These are phyloP conservation scores for Melanophora roralis DNA, from an alignment of 2,888 invertebrate genomes.

Conservation along the genomic window DNA sequence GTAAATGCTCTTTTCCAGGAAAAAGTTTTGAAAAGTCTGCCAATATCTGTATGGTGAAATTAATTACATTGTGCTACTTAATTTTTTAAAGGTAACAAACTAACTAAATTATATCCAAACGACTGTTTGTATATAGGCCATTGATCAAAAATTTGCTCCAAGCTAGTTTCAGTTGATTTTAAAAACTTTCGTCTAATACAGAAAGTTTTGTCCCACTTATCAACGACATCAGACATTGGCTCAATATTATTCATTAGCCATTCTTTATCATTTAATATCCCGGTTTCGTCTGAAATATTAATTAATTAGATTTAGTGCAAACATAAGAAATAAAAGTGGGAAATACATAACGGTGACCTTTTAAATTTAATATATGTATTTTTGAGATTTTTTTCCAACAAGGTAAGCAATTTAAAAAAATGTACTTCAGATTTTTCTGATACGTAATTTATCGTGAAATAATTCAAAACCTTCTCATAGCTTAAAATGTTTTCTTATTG, in stretches of 20 bases:
- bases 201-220: conserved; percentile 7
- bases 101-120: conserved; percentile 1
- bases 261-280: neutral
- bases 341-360: no score
- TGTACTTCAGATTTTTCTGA: neutral
- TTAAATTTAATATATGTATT: no score
- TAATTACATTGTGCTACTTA: neutral
- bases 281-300: neutral
- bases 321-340: neutral
- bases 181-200: neutral
- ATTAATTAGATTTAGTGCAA: neutral
- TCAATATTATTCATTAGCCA: conserved; percentile 3
- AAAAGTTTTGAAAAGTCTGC: conserved; percentile 1
- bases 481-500: no score
- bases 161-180: neutral
- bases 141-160: neutral
- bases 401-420: neutral
- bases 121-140: conserved; percentile 6
- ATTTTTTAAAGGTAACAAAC: neutral
- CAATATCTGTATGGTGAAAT: neutral
- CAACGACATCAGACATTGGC: neutral
- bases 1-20: conserved; percentile 12
- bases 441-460: neutral
- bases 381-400: neutral
- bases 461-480: no score